Base-by-base conservation (phyloP, 2,113 vertebrate species). In the Clinocottus analis region DNA sequence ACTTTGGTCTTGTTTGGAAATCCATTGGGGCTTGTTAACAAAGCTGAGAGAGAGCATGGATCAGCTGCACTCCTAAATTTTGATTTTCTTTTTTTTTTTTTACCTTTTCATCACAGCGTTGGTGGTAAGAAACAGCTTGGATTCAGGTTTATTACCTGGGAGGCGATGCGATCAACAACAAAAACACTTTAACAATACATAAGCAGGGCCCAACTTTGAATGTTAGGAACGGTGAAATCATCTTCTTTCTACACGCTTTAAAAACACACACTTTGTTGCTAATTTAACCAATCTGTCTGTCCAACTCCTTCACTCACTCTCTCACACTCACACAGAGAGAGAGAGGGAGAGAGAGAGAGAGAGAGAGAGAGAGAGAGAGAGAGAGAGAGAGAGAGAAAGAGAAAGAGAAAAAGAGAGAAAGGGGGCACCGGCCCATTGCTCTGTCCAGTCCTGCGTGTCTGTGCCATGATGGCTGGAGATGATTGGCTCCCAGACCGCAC, bases 361-460 rank as follows among this genome's bases (percentile, higher is more conserved):
- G 75, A 72, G 82, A 83, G 75, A 87, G 82, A 87, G 75, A 72
- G 82, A 83, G 75, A 87, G 82, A 56, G 53, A 62, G 13, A 69
- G 51, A 61, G 56, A 71, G 72, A 56, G 53, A 62, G 13, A 69
- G 51, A 61, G 56, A 71, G 72, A 56, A 45, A 62, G 13, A 69
- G 51, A 61, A 51, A 71, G 72, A 56, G 53, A 62, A 11, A 69
- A 45, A 61, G 56, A 87, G 75, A 72, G 82, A 83, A 77, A 87
- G 82, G 63, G 71, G 41, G 88, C 77, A 84, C 74, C 55, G 90
- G 91, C 89, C 90, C 93, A 93, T 92, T 92, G 90, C 87, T 86
- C 85, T 92, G 87, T 87, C 86, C 87, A 95, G 88, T 79, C 90
- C 93, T 92, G 90, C 92, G 88, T 94, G 90, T 94, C 93, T 92